phyloP scores from a whole-genome alignment of 2,113 vertebrate genomes.

The Ammospiza nelsoni region DNA sequence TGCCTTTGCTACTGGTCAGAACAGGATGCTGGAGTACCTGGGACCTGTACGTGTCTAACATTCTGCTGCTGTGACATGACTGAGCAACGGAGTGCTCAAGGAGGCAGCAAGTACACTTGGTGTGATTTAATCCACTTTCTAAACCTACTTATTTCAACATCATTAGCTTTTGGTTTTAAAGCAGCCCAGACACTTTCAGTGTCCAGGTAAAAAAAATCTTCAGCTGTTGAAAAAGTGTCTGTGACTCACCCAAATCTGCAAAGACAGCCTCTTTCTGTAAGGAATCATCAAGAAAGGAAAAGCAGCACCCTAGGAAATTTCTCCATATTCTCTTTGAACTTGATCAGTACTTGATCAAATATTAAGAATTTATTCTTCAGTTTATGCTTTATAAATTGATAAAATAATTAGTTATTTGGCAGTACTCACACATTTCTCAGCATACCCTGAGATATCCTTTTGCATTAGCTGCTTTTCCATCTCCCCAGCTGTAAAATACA shows the following conservation, averaged over 20 bases:
- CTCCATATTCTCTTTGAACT: neutral
- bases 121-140: neutral
- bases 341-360: neutral
- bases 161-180: neutral
- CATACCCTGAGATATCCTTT: neutral
- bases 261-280: neutral
- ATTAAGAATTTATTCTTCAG: neutral
- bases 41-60: too few species aligned
- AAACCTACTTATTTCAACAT: neutral
- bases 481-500: neutral
- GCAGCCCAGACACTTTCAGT: neutral
- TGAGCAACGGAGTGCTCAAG: neutral
- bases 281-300: neutral
- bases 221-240: neutral
- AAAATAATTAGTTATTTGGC: neutral
- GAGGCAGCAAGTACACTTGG: neutral
- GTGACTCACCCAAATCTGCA: neutral
- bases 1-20: neutral
- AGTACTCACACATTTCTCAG: neutral
- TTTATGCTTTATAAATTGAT: neutral
- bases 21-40: neutral
- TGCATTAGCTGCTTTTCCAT: neutral
- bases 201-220: neutral
- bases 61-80: neutral
- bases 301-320: neutral